Evolutionary conservation across 2,113 vertebrate species (phyloP), one percentile per base, ranked within the genome.

Genomic region (Ascaphus truei): DNA sequence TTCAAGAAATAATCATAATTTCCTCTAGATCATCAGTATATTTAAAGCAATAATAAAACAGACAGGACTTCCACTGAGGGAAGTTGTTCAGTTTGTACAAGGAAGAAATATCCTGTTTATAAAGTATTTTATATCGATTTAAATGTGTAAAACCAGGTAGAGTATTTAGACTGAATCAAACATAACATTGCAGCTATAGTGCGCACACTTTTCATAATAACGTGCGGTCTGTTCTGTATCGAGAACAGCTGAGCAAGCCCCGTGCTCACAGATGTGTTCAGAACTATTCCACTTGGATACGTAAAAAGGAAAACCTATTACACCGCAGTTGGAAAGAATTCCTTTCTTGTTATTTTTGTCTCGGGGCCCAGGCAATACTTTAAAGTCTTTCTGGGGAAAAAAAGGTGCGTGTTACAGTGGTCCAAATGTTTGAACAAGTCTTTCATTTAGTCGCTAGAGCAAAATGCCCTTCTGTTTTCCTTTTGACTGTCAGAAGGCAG

Each of bases 351-450:
- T 76, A 68, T 77, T 81, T 78, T 66, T 80, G 57, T 78, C 58
- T 29, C 18, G 20, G 20, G 45, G 57, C 65, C 75, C 68, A 75
- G 73, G 57, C 63, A 85, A 85, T 75, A 25, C 33, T 63, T 76
- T 52, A 36, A 6, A 62, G 60, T 41, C 2, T 10, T 48, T 68
- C 12, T 79, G 10, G 45, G 62, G 25, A 33, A 57, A 77, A 80
- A 37, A 58, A 25, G 29, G 31, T 1, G 36, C 53, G 73, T 36
- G 73, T 36, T 3, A 9, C 72, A 77, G 67, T 22, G 37, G 64
- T 55, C 61, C 65, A 76, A 57, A 33, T 8, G 36, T 55, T 31
- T 33, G 47, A 77, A 77, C 68, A 83, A 72, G 75, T 48, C 25
- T 45, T 72, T 51, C 60, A 72, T 78, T 80, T 75, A 80, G 68